These are phyloP conservation scores for Acanthopagrus latus DNA, from an alignment of 2,797 vertebrate species.

Conservation along the genomic window DNA sequence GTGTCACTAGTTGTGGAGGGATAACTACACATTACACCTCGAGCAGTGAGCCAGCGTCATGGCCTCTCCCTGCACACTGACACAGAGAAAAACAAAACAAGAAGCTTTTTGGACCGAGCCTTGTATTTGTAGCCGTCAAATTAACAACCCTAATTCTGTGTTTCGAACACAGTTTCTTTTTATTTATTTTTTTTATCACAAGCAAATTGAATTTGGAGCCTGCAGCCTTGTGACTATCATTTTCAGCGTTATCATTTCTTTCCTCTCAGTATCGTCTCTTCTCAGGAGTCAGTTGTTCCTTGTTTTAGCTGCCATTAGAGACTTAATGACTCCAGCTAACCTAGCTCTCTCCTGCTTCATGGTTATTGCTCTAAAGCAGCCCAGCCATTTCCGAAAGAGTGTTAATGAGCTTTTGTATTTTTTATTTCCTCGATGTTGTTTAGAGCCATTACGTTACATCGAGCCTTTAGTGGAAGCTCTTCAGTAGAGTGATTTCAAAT, in stretches of 20 bases:
- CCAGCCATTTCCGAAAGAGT: slow-evolving; percentile 48
- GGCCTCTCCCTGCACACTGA: slow-evolving; percentile 43
- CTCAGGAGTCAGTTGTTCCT: slow-evolving; percentile 61
- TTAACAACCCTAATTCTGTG: slow-evolving; percentile 56
- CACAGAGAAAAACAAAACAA: slow-evolving; percentile 68
- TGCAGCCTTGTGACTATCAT: slow-evolving; percentile 68
- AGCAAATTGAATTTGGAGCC: slow-evolving; percentile 68
- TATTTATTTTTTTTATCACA: slow-evolving; percentile 11
- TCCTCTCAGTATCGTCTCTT: slow-evolving; percentile 31
- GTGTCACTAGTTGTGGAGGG: slow-evolving; percentile 60
- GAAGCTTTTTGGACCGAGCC: slow-evolving; percentile 44
- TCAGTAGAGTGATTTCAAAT: slow-evolving; percentile 40
- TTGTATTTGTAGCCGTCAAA: slow-evolving; percentile 70
- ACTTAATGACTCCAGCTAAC: slow-evolving; percentile 64
- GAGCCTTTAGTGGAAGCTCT: slow-evolving; percentile 28
- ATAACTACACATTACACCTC: slow-evolving; percentile 66
- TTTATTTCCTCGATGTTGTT: slow-evolving; percentile 70
- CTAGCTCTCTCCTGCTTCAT: slow-evolving; percentile 60
- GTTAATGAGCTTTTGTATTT: slow-evolving; percentile 52
- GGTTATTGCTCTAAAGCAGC: slow-evolving; percentile 65
- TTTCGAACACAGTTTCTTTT: slow-evolving; percentile 36
- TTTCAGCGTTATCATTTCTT: slow-evolving; percentile 50
- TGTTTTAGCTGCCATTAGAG: slow-evolving; percentile 66
- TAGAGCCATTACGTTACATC: slow-evolving; percentile 61
- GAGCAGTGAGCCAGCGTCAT: slow-evolving; percentile 36